Conservation (phyloP, 2,888 invertebrate species). For the Apoda limacodes region DNA sequence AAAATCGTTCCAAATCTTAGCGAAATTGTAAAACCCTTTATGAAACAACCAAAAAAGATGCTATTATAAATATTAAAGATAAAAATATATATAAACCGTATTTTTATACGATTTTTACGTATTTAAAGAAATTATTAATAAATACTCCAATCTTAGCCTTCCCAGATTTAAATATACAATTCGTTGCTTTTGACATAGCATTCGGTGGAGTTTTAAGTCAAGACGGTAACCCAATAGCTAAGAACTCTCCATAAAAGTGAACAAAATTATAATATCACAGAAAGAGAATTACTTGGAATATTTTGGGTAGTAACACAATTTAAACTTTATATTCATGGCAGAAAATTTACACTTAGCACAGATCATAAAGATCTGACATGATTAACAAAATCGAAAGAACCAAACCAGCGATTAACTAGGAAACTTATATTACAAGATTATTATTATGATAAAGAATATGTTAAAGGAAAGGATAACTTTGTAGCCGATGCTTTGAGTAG, state of each 20-base stretch:
- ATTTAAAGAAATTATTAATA: too few species aligned
- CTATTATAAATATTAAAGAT: constrained; percentile 8
- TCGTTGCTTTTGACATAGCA: constrained; percentile 3
- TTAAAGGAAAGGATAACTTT: too few species aligned
- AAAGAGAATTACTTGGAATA: too few species aligned
- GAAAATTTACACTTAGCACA: constrained; percentile 12
- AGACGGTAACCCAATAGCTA: constrained; percentile 1
- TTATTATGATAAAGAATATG: too few species aligned
- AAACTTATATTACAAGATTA: too few species aligned
- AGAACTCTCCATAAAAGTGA: constrained; percentile 8
- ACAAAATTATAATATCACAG: too few species aligned
- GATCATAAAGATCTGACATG: constrained; percentile 16
- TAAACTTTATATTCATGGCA: constrained; percentile 13
- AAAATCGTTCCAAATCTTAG: constrained; percentile 26
- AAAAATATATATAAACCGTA: constrained; percentile 11
- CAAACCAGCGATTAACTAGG: too few species aligned
- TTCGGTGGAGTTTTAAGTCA: too few species aligned
- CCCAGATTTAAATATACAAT: constrained; percentile 10
- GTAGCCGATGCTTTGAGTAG: too few species aligned
- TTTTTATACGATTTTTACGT: constrained; percentile 13
- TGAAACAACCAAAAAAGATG: constrained; percentile 10
- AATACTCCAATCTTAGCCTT: too few species aligned
- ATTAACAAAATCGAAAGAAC: constrained; percentile 14
- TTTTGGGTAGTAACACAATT: too few species aligned
- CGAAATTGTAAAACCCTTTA: constrained; percentile 18